These are phyloP conservation scores for Apodemus sylvaticus DNA, from an alignment of 2,113 vertebrate species.

Conservation along the genomic window DNA sequence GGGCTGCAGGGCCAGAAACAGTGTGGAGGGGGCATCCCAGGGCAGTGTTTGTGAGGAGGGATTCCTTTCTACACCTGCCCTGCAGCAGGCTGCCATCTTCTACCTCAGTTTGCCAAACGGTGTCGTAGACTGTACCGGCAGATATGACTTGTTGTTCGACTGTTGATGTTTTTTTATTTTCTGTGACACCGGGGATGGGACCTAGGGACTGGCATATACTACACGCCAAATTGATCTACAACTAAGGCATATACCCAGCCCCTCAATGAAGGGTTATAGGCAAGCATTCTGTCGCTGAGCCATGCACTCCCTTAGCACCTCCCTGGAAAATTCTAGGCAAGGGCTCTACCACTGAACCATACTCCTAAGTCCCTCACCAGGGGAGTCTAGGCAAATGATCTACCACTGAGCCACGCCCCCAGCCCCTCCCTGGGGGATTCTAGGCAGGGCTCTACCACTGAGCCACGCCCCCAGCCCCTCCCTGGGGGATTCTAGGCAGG, in stretches of 20 bases:
- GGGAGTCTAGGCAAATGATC: no score
- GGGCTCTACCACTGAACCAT: neutral
- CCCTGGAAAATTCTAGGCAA: neutral
- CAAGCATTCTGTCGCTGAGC: neutral
- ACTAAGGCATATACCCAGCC: neutral
- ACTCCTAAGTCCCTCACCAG: no score
- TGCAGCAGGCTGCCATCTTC: neutral
- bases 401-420: neutral
- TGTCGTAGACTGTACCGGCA: neutral
- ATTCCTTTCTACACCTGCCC: neutral
- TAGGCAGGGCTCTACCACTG: neutral
- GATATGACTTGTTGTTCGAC: neutral
- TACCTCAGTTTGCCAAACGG: neutral
- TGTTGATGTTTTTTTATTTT: neutral
- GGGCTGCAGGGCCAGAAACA: neutral
- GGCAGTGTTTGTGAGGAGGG: neutral
- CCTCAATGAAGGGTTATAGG: neutral
- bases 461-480: neutral
- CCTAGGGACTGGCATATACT: neutral
- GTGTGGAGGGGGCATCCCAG: neutral
- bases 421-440: neutral
- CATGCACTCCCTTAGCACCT: neutral
- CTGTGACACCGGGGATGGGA: neutral
- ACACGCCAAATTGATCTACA: neutral
- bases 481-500: neutral